Base-by-base conservation (phyloP, 2,888 invertebrate species). In the Resseliella maxima region DNA sequence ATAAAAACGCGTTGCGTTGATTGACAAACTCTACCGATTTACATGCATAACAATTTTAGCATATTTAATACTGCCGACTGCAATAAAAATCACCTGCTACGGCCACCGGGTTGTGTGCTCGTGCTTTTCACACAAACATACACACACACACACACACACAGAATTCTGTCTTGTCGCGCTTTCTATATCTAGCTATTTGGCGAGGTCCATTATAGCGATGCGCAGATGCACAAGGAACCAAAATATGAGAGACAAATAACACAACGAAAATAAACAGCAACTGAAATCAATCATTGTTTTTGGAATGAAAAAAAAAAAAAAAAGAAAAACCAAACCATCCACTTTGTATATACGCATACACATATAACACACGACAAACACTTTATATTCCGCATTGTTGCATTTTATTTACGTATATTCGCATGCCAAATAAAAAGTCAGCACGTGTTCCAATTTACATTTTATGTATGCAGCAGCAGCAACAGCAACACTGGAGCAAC, bases 371-470 rank as follows among this genome's bases (percentile, higher is more conserved):
- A 31, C 31, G 31, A 31, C 10, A 50, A 41, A 72, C 72, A 31
- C 72, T 72, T 72, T 35, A 72, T 31, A 72, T 72, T 72, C 72
- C 31, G 31, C 72, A 72, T 72, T 72, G 27, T 72, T 72, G 72
- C 72, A 72, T 72, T 72, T 72, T 72, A 72, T 72, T 72, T 72
- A 72, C 72, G 72, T 72, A 72, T 72, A 72, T 72, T 72, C 72
- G 31, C 72, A 72, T 72, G 31, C 72, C 31, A 72, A 72, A 72
- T 72, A 72, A 72, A 72, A 72, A 72, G 31, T 31, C 72, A 72
- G 72, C 72, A 72, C 72, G 72, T 72, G 72, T 72, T 72, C 72
- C 31, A 72, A 72, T 72, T 72, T 72, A 35, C 72, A 72, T 72
- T 72, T 72, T 31, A 72, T 72, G 72, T n/a, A n/a, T 72, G 72